Evolutionary conservation across 2,888 invertebrate species (phyloP), one percentile per base, ranked within the genome.

Genomic region (Amphimallon solstitiale): DNA sequence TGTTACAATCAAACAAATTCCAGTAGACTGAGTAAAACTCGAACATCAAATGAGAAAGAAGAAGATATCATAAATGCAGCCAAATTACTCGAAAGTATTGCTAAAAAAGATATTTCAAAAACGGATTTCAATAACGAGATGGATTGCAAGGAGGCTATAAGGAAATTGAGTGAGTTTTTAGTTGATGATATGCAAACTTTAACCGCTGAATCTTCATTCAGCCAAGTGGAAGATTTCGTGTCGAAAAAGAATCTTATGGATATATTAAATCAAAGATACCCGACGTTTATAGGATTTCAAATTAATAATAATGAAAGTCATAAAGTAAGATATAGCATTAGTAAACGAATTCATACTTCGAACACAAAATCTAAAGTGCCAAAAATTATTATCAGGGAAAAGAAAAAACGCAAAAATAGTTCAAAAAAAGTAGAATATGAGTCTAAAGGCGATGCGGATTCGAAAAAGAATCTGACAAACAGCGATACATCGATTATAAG

Each of bases 221-320:
- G 56, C 19, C 35, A 64, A 14, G 35, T 56, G 4, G 35, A 54
- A 7, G 43, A 46, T 21, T 35, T n/a, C n/a, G 21, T 35, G 5
- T 10, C 45, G 2, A 17, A 49, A 29, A 12, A 29, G 15, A 40
- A 56, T 12, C 37, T 48, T 14, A 15, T 37, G 3, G 65, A 65
- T 49, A 52, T 64, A 12, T 37, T 54, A 19, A 65, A 61, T 35
- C 63, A 63, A n/a, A 35, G 59, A n/a, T 66, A 66, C 34, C 66
- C 66, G 7, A 63, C 63, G 0, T 66, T 66, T 40, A 63, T 66
- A n/a, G 66, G 62, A 2, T 48, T 56, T 19, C 46, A 56, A 29
- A 38, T 63, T 29, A 59, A 66, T n/a, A 56, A 56, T 23, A 35
- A 14, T 2, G 60, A 63, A 48, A 54, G 17, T 23, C 43, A 43